Conservation (phyloP, 2,797 vertebrate genomes). For the Coranthus polyacanthus region DNA sequence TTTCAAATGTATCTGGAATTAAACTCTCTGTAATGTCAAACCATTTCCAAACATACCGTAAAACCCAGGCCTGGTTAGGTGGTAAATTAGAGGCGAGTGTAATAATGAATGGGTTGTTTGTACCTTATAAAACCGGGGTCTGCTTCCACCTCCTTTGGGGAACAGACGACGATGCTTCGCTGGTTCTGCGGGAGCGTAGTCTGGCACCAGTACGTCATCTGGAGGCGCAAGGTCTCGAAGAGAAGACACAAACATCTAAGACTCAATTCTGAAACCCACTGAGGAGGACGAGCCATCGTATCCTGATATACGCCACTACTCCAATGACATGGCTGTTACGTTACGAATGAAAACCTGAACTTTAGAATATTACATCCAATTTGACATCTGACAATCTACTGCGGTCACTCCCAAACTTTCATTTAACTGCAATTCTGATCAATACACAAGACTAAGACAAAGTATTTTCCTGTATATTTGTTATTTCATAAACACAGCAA, state of each 20-base stretch:
- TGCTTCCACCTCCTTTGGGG: slow-evolving; percentile 57
- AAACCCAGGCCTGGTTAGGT: slow-evolving; percentile 56
- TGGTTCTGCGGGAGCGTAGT: slow-evolving; percentile 57
- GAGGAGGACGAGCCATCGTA: too few relatives aligned
- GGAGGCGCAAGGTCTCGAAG: slow-evolving; percentile 48
- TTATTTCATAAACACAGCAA: too few relatives aligned
- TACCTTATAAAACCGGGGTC: slow-evolving; percentile 82
- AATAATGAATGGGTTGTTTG: slow-evolving; percentile 26
- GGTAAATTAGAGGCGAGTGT: not conserved
- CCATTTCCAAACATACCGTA: slow-evolving; percentile 56
- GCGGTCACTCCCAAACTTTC: too few relatives aligned
- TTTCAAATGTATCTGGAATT: not conserved
- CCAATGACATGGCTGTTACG: too few relatives aligned
- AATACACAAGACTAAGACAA: too few relatives aligned
- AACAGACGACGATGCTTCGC: slow-evolving; percentile 72
- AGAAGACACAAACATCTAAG: slow-evolving; percentile 29
- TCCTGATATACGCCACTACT: too few relatives aligned
- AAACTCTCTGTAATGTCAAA: not conserved
- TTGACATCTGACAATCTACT: too few relatives aligned
- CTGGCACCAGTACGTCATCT: slow-evolving; percentile 26
- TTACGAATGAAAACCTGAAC: too few relatives aligned
- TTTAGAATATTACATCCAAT: too few relatives aligned
- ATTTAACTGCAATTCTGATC: too few relatives aligned
- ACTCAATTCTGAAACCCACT: slow-evolving; percentile 1
- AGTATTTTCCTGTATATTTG: too few relatives aligned